Percentiles rank a stretch among this genome's conserved stretches.
Conservation (phyloP, 2,113 vertebrate genomes). For the Podocnemis expansa region DNA sequence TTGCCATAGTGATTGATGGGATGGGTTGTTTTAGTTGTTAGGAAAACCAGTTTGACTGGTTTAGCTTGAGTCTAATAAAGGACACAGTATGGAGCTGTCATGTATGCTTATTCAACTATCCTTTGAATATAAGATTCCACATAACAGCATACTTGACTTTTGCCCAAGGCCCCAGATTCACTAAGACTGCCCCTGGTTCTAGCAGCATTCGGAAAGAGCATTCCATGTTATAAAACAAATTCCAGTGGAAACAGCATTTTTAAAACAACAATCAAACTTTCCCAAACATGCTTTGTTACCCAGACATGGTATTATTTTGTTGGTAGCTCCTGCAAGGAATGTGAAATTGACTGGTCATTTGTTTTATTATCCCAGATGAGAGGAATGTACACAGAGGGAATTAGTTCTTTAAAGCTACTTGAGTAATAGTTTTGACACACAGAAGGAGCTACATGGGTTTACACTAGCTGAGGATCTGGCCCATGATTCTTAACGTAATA, state of each 20-base stretch:
- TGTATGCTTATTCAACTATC: no score
- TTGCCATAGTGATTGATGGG: no score
- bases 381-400: background rate
- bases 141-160: no score
- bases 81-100: no score
- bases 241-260: background rate
- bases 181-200: background rate
- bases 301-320: no score
- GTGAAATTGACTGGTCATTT: background rate
- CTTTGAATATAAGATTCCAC: no score
- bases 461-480: background rate
- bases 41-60: no score
- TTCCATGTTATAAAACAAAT: background rate
- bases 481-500: background rate
- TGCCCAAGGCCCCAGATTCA: no score
- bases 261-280: background rate
- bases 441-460: background rate
- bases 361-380: background rate
- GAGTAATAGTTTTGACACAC: no score
- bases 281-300: background rate
- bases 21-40: no score
- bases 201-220: background rate
- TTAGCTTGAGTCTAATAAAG: no score
- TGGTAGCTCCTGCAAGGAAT: background rate
- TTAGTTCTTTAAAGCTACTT: background rate